Percentiles rank a stretch among this genome's conserved stretches.
Conservation (phyloP, 1,140 invertebrate genomes). For the Tyrophagus putrescentiae region DNA sequence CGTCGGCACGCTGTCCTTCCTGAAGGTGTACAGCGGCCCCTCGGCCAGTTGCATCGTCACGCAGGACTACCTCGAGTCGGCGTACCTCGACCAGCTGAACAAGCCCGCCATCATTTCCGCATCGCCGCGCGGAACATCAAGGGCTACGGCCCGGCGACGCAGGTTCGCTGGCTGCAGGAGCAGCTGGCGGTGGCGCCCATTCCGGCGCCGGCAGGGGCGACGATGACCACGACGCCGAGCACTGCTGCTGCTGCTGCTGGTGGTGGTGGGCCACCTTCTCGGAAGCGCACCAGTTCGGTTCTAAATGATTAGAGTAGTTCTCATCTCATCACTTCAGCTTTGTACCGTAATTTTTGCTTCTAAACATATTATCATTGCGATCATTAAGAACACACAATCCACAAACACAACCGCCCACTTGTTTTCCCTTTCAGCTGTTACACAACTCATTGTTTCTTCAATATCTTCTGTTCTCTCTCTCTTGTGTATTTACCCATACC, state of each 20-base stretch:
- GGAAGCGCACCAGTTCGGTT: background rate
- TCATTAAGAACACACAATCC: no score
- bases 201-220: background rate
- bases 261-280: background rate
- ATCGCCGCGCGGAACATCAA: constrained; percentile 97
- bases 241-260: no score
- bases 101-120: constrained; percentile 98
- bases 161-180: constrained; percentile 95
- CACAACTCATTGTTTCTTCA: no score
- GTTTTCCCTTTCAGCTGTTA: no score
- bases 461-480: no score
- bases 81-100: constrained; percentile 84
- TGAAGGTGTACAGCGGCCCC: constrained; percentile 90
- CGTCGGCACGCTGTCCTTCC: constrained; percentile 57
- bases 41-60: constrained; percentile 79
- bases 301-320: background rate
- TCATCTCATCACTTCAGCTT: background rate
- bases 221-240: background rate
- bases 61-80: constrained; percentile 64
- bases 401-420: no score
- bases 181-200: background rate
- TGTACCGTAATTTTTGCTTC: background rate
- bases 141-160: constrained; percentile 95
- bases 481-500: no score
- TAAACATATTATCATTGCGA: no score